These are phyloP conservation scores for Metalampra italica DNA, from an alignment of 2,888 invertebrate species.

Conservation along the genomic window DNA sequence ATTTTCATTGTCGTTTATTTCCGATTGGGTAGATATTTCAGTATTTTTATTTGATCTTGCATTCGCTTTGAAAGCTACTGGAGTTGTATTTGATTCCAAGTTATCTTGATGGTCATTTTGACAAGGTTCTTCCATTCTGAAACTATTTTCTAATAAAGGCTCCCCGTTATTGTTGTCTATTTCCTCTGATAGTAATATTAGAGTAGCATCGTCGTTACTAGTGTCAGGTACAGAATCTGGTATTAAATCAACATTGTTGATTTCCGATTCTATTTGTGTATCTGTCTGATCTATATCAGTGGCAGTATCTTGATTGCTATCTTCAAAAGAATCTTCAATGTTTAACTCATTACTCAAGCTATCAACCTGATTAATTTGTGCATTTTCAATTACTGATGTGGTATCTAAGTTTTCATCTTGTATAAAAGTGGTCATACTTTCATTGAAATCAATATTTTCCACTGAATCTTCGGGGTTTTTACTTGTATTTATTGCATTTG, in stretches of 20 bases:
- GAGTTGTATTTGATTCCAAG: neutral
- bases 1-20: neutral
- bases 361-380: neutral
- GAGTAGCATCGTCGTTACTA: slow-evolving; percentile 3
- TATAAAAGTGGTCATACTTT: neutral
- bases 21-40: neutral
- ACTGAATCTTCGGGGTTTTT: neutral
- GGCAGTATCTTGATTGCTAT: neutral
- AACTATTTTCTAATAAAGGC: neutral
- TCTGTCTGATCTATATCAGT: neutral
- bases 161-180: neutral
- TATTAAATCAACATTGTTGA: neutral
- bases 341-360: neutral
- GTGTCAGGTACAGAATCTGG: slow-evolving; percentile 1
- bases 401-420: slow-evolving; percentile 2
- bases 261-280: neutral
- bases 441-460: neutral
- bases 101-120: slow-evolving; percentile 4
- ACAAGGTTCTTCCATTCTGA: neutral
- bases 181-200: neutral
- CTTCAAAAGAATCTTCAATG: slow-evolving; percentile 2
- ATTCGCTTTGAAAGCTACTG: neutral
- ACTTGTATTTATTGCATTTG: neutral
- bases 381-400: neutral
- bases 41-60: too few relatives aligned